A percentile compares a stretch with the other conserved stretches of the same genome.
Conservation (phyloP, 2,888 invertebrate species). For the Aporophyla lueneburgensis region DNA sequence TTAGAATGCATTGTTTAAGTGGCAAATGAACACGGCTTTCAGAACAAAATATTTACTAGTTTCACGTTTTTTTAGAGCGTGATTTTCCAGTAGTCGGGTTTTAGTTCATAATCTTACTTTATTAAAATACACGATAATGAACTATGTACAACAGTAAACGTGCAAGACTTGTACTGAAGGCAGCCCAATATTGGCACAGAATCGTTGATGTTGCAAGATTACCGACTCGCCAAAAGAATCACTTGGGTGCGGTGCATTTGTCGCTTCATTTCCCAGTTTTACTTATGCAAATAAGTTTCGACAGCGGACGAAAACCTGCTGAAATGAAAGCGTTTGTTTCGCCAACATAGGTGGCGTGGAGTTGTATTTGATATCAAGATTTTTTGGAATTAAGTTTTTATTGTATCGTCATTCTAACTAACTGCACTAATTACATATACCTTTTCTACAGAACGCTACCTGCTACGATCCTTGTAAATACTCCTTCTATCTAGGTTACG, state of each 20-base stretch:
- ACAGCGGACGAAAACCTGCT: slow-evolving; percentile 81
- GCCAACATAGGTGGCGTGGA: slow-evolving; percentile 68
- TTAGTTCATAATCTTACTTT: too few relatives aligned
- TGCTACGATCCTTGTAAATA: too few relatives aligned
- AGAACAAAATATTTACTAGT: too few relatives aligned
- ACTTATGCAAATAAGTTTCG: slow-evolving; percentile 88
- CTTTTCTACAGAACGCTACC: too few relatives aligned
- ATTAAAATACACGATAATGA: too few relatives aligned
- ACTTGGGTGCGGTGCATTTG: slow-evolving; percentile 76
- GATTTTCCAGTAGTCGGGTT: too few relatives aligned
- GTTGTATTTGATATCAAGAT: slow-evolving; percentile 29
- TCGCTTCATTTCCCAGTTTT: slow-evolving; percentile 85
- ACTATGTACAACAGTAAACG: not conserved
- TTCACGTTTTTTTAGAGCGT: too few relatives aligned
- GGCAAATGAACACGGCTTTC: too few relatives aligned
- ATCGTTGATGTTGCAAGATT: slow-evolving; percentile 21
- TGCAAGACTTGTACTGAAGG: not conserved
- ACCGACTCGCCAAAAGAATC: slow-evolving; percentile 47
- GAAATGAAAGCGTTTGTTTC: slow-evolving; percentile 85
- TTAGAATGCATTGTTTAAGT: too few relatives aligned
- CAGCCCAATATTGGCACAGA: not conserved
- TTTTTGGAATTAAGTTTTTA: not conserved
- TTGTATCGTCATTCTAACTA: not conserved
- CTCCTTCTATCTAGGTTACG: too few relatives aligned
- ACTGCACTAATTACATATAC: not conserved